Conservation (phyloP, 2,113 vertebrate genomes). For the Microcebus murinus region DNA sequence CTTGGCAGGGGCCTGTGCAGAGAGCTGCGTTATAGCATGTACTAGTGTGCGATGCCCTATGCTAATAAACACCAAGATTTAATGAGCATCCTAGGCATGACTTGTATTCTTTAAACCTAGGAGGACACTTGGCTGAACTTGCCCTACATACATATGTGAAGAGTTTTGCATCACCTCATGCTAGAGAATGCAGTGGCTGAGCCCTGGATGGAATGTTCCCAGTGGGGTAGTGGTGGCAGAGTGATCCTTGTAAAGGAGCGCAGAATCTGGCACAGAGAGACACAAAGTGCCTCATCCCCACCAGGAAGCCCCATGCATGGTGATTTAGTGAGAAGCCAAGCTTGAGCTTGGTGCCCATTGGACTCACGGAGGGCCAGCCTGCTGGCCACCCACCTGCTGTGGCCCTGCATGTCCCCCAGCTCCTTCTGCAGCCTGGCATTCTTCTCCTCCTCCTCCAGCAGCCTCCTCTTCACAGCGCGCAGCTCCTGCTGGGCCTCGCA, state of each 20-base stretch:
- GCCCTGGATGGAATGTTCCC: not conserved
- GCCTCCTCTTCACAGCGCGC: slow-evolving; percentile 89
- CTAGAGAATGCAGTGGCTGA: not conserved
- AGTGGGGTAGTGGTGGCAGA: not conserved
- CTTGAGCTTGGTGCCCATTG: slow-evolving; percentile 45
- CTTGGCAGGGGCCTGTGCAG: rapidly evolving
- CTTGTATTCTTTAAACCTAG: not conserved
- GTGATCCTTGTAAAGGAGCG: not conserved
- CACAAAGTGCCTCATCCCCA: not conserved
- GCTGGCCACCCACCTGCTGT: slow-evolving; percentile 87
- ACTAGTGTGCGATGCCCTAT: not conserved
- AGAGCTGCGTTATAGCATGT: not conserved
- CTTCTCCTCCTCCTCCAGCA: slow-evolving; percentile 96
- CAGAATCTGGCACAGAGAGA: not conserved
- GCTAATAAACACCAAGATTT: not conserved
- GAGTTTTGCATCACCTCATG: not conserved
- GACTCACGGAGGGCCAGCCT: not conserved
- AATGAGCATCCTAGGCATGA: not conserved
- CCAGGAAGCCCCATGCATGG: slow-evolving; percentile 18
- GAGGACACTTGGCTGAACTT: not conserved
- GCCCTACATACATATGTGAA: not conserved
- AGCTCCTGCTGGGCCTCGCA: slow-evolving; percentile 98
- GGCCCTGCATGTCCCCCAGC: slow-evolving; percentile 92
- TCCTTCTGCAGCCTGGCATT: slow-evolving; percentile 90
- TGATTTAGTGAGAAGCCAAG: slow-evolving; percentile 73